phyloP scores from a whole-genome alignment of 2,797 vertebrate genomes.

The Thalassophryne amazonica region DNA sequence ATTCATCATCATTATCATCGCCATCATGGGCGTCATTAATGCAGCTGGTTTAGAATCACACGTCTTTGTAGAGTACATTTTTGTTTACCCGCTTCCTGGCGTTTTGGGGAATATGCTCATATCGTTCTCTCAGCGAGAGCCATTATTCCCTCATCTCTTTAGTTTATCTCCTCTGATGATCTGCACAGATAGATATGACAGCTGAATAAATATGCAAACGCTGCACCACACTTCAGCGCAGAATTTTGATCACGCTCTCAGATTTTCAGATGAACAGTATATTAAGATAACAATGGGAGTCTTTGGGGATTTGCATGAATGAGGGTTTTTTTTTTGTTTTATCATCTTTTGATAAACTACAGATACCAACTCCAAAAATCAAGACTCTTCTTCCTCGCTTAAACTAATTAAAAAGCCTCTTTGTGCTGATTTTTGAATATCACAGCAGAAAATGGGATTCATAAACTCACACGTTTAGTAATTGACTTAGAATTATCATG shows the following conservation, averaged over 20 bases:
- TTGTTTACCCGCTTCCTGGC: slow-evolving; percentile 66
- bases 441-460: slow-evolving; percentile 39
- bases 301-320: slow-evolving; percentile 71
- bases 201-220: slow-evolving; percentile 81
- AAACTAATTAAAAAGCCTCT: slow-evolving; percentile 66
- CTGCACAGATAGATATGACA: slow-evolving; percentile 79
- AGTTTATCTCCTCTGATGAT: slow-evolving; percentile 79
- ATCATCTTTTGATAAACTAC: slow-evolving; percentile 67
- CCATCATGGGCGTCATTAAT: slow-evolving; percentile 59
- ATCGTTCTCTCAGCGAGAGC: slow-evolving; percentile 69
- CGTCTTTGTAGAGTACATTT: slow-evolving; percentile 50
- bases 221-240: slow-evolving; percentile 61
- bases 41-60: slow-evolving; percentile 40
- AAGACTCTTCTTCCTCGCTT: slow-evolving; percentile 44
- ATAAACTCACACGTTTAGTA: slow-evolving; percentile 44
- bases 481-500: slow-evolving; percentile 53
- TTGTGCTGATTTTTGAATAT: slow-evolving; percentile 51
- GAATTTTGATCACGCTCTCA: slow-evolving; percentile 70
- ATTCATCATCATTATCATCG: slow-evolving; percentile 54
- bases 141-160: slow-evolving; percentile 79
- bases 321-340: slow-evolving; percentile 33
- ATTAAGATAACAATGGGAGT: slow-evolving; percentile 64
- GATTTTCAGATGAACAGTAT: slow-evolving; percentile 64
- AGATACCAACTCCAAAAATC: slow-evolving; percentile 56
- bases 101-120: slow-evolving; percentile 66